A percentile compares a stretch with the other conserved stretches of the same genome.
These are phyloP conservation scores for Dufourea novaeangliae DNA, from an alignment of 1,140 invertebrate species.

Conservation along the genomic window DNA sequence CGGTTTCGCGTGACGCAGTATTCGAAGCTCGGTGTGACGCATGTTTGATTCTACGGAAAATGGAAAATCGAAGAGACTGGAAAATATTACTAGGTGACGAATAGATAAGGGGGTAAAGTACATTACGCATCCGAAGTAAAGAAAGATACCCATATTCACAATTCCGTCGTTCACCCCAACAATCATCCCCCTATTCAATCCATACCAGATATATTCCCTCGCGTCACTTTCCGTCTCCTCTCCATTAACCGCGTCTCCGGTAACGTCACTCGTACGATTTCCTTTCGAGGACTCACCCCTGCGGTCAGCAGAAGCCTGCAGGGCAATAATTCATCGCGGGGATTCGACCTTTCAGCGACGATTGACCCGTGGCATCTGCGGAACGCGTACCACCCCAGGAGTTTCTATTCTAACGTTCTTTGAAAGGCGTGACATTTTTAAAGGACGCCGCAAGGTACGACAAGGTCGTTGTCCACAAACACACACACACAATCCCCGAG, in stretches of 20 bases:
- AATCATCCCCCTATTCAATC: conserved; percentile 13
- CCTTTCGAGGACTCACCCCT: neutral
- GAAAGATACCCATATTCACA: too few relatives aligned
- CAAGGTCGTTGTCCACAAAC: too few relatives aligned
- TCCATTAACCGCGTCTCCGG: conserved; percentile 17
- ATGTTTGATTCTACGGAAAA: too few relatives aligned
- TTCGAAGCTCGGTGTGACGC: too few relatives aligned
- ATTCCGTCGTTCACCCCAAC: neutral
- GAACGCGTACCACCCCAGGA: neutral
- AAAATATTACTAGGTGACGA: too few relatives aligned
- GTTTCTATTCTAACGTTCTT: too few relatives aligned
- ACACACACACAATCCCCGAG: too few relatives aligned
- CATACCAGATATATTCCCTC: conserved; percentile 4
- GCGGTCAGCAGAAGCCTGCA: neutral
- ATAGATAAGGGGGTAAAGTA: too few relatives aligned
- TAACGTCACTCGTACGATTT: conserved; percentile 19
- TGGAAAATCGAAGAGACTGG: too few relatives aligned
- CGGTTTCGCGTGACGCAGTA: too few relatives aligned
- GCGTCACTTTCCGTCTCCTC: conserved; percentile 18
- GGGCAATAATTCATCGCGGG: conserved; percentile 51
- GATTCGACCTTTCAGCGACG: too few relatives aligned
- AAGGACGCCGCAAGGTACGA: neutral
- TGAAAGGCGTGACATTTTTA: neutral
- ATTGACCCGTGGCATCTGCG: conserved; percentile 49
- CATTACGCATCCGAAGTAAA: too few relatives aligned